A percentile compares a stretch with the other conserved stretches of the same genome.
phyloP scores from a whole-genome alignment of 1,140 invertebrate species.

The Drosophila murphyi region DNA sequence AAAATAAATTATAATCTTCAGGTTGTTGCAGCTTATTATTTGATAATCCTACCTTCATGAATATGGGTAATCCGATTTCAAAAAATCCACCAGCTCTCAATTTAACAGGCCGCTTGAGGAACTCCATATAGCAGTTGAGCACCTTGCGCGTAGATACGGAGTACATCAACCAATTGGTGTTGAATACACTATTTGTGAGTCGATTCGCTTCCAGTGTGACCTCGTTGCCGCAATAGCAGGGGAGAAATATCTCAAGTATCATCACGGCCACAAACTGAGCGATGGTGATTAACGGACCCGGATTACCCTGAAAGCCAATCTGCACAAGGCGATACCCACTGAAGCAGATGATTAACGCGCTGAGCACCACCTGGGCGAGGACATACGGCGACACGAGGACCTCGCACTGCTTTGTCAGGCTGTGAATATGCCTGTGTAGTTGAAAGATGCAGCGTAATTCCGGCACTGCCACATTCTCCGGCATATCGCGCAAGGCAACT shows the following conservation, averaged over 20 bases:
- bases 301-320: slow-evolving; percentile 59
- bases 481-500: slow-evolving; percentile 11
- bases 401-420: slow-evolving; percentile 49
- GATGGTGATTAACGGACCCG: slow-evolving; percentile 65
- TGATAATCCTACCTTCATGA: slow-evolving; percentile 63
- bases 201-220: slow-evolving; percentile 60
- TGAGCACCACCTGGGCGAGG: slow-evolving; percentile 67
- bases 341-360: slow-evolving; percentile 78
- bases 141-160: slow-evolving; percentile 63
- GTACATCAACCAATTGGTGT: slow-evolving; percentile 72
- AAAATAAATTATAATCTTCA: neutral
- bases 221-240: slow-evolving; percentile 77
- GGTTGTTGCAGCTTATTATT: neutral
- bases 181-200: slow-evolving; percentile 64
- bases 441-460: slow-evolving; percentile 51
- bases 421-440: slow-evolving; percentile 41
- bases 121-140: slow-evolving; percentile 76
- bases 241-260: slow-evolving; percentile 72
- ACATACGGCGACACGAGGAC: slow-evolving; percentile 63
- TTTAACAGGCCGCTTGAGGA: slow-evolving; percentile 62
- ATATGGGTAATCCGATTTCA: slow-evolving; percentile 74
- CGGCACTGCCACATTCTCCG: slow-evolving; percentile 40
- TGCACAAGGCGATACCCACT: slow-evolving; percentile 65
- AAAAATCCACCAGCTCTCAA: slow-evolving; percentile 73
- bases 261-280: slow-evolving; percentile 71